Base-by-base conservation (phyloP, 2,113 vertebrate genomes). In the Pelecanus crispus region DNA sequence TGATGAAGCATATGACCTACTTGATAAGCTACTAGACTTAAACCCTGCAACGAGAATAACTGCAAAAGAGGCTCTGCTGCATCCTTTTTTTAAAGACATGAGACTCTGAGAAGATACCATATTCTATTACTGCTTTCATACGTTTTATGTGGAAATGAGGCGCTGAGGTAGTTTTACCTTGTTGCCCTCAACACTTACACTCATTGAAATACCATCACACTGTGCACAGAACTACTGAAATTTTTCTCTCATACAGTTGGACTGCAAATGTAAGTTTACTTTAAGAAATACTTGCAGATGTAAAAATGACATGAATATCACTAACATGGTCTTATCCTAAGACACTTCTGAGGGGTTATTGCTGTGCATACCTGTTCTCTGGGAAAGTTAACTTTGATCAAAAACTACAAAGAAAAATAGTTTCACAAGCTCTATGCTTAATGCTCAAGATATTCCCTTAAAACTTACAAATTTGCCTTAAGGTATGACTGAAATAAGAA, bases 21-120 rank as follows among this genome's bases (percentile, higher is more conserved):
- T 99, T 73, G 99, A 99, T 97, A 98, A 97, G 94, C 98, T 99
- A 62, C 97, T 99, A 65, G 99, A 99, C 97, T 97, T 99, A 92
- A 99, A 99, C 96, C 99, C 99, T 29, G 98, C 97, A 63, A 99
- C 98, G 67, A 99, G 99, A 97, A 99, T 99, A 97, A 99, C 99
- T 70, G 99, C 99, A 21, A 97, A 97, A 84, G 94, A 97, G 71
- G 99, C 99, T 20, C 97, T 99, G 74, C 88, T 96, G 86, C 99
- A 99, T 91, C 98, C 98, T 1, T 98, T 99, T 90, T 99, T 99
- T 97, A 98, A 97, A 95, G 98, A 97, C 68, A 82, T 98, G 86
- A 94, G 52, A 31, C 92, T 92, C 32, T 98, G 81, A 98, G 91
- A 70, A 86, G 17, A n/a, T 63, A 34, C 47, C 32, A 6, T 34